Percentiles rank a stretch among this genome's conserved stretches.
phyloP scores from a whole-genome alignment of 2,888 invertebrate genomes.

The Melanotus villosus region DNA sequence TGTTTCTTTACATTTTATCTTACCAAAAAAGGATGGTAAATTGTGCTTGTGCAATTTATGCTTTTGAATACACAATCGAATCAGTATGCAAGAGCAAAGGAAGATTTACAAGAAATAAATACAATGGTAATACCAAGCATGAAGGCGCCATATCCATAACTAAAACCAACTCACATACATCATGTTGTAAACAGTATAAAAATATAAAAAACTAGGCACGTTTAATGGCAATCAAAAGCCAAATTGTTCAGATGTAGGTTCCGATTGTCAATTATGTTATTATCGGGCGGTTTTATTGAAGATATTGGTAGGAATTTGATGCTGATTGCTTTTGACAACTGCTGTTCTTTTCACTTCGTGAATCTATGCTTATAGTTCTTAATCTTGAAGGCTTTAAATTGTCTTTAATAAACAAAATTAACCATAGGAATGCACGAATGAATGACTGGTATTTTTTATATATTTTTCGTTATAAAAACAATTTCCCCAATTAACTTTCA shows the following conservation, averaged over 20 bases:
- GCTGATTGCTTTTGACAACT: conserved; percentile 3
- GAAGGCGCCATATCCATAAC: conserved; percentile 49
- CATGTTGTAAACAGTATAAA: conserved; percentile 26
- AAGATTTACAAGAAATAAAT: conserved; percentile 49
- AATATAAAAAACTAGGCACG: conserved; percentile 33
- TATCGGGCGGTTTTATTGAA: conserved; percentile 12
- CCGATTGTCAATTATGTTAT: conserved; percentile 27
- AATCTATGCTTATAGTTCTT: too few species aligned
- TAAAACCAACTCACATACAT: conserved; percentile 45
- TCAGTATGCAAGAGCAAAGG: conserved; percentile 46
- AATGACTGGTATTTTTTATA: too few species aligned
- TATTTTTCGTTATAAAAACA: too few species aligned
- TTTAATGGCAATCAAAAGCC: conserved; percentile 35
- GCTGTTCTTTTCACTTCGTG: neutral
- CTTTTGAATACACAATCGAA: conserved; percentile 44
- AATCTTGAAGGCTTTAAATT: too few species aligned
- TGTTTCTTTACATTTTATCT: too few species aligned
- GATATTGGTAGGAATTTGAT: conserved; percentile 2
- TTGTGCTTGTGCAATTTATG: conserved; percentile 28
- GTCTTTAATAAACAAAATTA: too few species aligned
- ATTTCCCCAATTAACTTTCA: too few species aligned
- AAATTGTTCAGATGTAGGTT: conserved; percentile 34
- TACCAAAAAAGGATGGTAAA: too few species aligned
- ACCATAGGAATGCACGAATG: too few species aligned
- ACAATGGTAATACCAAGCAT: conserved; percentile 49